phyloP scores from a whole-genome alignment of 64 coral and sea anemone genomes.

The Stichodactyla mertensii region DNA sequence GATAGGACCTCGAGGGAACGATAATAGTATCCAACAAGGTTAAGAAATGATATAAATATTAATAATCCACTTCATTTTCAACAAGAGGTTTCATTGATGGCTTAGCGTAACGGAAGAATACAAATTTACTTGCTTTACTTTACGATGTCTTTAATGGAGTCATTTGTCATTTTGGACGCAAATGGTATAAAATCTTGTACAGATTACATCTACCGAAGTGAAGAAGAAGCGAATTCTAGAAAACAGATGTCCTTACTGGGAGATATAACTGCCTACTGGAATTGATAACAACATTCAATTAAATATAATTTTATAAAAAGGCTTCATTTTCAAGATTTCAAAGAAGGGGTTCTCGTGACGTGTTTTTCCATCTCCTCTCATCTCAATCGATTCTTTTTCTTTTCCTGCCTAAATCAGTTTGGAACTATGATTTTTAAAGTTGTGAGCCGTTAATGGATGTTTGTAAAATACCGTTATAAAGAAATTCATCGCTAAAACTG shows the following conservation, averaged over 20 bases:
- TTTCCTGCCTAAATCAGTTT: neutral
- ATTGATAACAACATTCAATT: neutral
- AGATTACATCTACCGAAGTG: slow-evolving; percentile 11
- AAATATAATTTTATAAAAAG: neutral
- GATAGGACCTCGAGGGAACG: neutral
- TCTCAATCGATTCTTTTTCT: neutral
- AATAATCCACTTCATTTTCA: slow-evolving; percentile 4
- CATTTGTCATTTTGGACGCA: slow-evolving; percentile 11
- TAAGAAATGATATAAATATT: neutral
- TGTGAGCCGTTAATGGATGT: no score
- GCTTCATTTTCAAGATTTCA: neutral
- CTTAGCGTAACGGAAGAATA: slow-evolving; percentile 12
- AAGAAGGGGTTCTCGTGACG: neutral
- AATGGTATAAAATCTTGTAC: slow-evolving; percentile 7
- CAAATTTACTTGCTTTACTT: neutral
- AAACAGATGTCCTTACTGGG: neutral
- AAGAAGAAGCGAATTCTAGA: neutral
- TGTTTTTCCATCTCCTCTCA: neutral
- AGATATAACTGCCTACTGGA: neutral
- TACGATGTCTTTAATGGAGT: neutral
- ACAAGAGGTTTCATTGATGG: slow-evolving; percentile 11
- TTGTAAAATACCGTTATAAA: no score
- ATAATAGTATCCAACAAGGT: slow-evolving; percentile 15
- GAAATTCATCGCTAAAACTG: no score
- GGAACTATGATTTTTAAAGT: no score